phyloP scores from a whole-genome alignment of 2,113 vertebrate genomes.

The Gopherus evgoodei region DNA sequence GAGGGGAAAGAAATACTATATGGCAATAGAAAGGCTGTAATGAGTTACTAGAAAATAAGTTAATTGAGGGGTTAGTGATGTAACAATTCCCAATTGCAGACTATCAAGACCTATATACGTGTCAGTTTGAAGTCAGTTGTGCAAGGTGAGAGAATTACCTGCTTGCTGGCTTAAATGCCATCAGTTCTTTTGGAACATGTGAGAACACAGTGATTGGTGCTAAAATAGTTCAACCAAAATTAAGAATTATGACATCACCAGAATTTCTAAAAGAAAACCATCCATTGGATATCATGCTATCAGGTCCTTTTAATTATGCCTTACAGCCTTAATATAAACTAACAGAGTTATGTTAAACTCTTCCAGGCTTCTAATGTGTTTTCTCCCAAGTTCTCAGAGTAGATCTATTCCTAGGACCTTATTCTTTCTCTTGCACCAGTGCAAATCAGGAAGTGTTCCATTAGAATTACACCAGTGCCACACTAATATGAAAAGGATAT shows the following conservation, averaged over 20 bases:
- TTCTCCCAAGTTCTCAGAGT: neutral
- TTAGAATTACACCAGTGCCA: neutral
- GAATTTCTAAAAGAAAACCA: neutral
- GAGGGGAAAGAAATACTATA: neutral
- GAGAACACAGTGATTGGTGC: rapidly evolving
- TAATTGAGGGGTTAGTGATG: neutral
- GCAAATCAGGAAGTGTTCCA: neutral
- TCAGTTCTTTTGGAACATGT: neutral
- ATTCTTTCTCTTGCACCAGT: neutral
- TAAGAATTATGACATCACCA: neutral
- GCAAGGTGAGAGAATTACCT: neutral
- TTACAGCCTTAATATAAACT: neutral
- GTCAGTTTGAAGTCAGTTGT: neutral
- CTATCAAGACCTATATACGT: neutral
- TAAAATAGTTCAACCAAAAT: neutral
- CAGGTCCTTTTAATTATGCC: neutral
- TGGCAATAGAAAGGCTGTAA: neutral
- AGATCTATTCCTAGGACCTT: neutral
- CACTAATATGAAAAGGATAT: too few relatives aligned
- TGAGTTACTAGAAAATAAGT: neutral
- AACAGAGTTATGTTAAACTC: neutral
- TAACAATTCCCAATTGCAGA: neutral
- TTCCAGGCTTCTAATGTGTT: neutral
- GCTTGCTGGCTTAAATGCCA: neutral
- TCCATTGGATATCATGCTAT: neutral